These are phyloP conservation scores for Clivina fossor DNA, from an alignment of 2,888 invertebrate genomes.

Conservation along the genomic window DNA sequence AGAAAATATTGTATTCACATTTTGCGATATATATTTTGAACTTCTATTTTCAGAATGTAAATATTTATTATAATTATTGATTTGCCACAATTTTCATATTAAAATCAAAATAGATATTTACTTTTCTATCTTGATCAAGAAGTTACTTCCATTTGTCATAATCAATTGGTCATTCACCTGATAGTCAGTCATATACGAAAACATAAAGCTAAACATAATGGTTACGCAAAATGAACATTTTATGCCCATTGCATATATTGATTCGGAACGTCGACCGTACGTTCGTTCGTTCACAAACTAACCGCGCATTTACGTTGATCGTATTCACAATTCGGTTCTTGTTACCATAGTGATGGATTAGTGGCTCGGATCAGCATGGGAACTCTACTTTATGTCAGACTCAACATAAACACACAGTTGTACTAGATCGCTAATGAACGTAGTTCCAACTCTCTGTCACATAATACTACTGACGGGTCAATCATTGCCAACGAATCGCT, in stretches of 20 bases:
- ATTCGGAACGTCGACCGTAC: slow-evolving; percentile 10
- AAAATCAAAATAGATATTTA: no score
- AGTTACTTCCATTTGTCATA: neutral
- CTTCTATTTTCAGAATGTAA: no score
- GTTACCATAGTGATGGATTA: slow-evolving; percentile 19
- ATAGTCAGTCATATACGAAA: slow-evolving; percentile 6
- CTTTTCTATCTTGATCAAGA: no score
- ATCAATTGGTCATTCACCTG: slow-evolving; percentile 11
- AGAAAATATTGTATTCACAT: slow-evolving; percentile 1
- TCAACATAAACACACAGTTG: neutral
- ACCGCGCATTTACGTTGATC: no score
- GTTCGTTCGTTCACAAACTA: no score
- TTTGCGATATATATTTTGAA: no score
- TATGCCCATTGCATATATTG: slow-evolving; percentile 26
- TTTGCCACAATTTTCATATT: no score
- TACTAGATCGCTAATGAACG: slow-evolving; percentile 17
- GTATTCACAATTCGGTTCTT: no score
- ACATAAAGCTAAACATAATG: no score
- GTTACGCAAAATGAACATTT: slow-evolving; percentile 24
- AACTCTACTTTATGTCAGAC: no score
- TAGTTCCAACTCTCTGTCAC: no score
- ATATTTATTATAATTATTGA: no score
- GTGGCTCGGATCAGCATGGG: slow-evolving; percentile 12
- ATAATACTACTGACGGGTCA: slow-evolving; percentile 18
- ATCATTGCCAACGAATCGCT: neutral